Percentiles rank a stretch among this genome's conserved stretches.
Evolutionary conservation across 2,888 invertebrate genomes (phyloP).

Genomic region (Ischnura elegans): DNA sequence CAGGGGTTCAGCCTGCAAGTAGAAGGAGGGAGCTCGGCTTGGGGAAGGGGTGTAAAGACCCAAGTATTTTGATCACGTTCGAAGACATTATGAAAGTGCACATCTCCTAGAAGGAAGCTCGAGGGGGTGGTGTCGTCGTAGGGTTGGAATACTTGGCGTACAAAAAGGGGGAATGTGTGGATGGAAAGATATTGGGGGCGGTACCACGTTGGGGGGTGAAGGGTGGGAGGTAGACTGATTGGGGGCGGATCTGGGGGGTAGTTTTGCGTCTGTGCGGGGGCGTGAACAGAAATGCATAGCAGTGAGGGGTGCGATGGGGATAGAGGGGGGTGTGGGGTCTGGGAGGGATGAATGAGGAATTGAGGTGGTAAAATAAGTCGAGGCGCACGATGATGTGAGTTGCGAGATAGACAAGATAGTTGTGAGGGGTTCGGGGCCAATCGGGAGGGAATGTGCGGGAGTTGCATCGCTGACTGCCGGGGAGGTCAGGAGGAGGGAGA

Average conservation of each 20-base stretch:
- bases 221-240: not conserved
- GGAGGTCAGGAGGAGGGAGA: not conserved
- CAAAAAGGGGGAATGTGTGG: not conserved
- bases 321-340: not conserved
- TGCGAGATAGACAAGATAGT: not conserved
- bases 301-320: not conserved
- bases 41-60: not conserved
- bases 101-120: not conserved
- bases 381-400: not conserved
- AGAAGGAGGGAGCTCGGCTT: not conserved
- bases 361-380: conserved; percentile 39
- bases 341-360: conserved; percentile 16
- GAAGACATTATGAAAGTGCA: conserved; percentile 62
- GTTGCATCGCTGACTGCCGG: not conserved
- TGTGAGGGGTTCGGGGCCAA: not conserved
- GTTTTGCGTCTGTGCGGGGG: not conserved
- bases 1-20: not conserved
- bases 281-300: no score
- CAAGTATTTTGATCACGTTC: conserved; percentile 64
- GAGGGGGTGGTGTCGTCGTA: not conserved
- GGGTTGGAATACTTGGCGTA: not conserved
- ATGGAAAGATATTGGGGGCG: not conserved
- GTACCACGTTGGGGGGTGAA: not conserved
- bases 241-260: not conserved
- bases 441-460: not conserved